These are phyloP conservation scores for Anser brachyrhynchus DNA, from an alignment of 2,113 vertebrate genomes.

Conservation along the genomic window DNA sequence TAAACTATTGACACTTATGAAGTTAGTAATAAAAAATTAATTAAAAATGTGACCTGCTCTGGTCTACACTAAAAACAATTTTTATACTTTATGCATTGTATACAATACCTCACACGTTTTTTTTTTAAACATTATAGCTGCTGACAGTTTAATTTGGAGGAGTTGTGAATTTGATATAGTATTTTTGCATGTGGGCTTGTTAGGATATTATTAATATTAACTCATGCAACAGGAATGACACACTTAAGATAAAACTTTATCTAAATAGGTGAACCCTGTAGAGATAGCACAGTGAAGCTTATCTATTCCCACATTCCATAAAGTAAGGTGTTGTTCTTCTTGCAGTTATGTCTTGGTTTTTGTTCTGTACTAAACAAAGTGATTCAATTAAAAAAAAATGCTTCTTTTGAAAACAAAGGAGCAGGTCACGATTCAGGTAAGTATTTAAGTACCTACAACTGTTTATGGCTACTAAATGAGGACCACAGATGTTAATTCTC, in stretches of 20 bases:
- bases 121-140: neutral
- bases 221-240: neutral
- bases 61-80: neutral
- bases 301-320: conserved; percentile 6
- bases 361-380: conserved; percentile 50
- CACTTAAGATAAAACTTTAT: neutral
- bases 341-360: conserved; percentile 58
- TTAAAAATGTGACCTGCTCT: neutral
- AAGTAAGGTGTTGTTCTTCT: conserved; percentile 46
- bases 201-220: neutral
- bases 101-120: neutral
- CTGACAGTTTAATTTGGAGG: neutral
- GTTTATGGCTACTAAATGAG: neutral
- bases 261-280: neutral
- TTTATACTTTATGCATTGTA: neutral
- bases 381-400: conserved; percentile 56
- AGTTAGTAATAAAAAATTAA: neutral
- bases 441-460: conserved; percentile 6
- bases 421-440: conserved; percentile 42
- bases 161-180: neutral
- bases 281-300: neutral
- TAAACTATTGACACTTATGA: neutral
- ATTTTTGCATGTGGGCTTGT: neutral
- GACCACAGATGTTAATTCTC: neutral
- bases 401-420: conserved; percentile 60